Evolutionary conservation across 53 echinoderm and acorn worm genomes (phyloP).

Genomic region (Glandiceps talaboti): DNA sequence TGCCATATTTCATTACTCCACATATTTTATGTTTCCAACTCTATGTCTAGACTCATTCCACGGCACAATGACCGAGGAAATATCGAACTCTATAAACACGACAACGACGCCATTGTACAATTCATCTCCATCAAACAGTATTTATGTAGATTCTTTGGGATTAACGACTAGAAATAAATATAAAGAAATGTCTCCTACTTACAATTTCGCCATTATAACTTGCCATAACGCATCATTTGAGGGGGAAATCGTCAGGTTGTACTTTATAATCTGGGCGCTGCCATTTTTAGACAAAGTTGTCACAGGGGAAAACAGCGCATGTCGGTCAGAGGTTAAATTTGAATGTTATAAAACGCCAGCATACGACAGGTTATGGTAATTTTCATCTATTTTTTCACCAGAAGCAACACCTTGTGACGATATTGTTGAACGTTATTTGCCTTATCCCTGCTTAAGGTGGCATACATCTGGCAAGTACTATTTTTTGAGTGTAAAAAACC

Average conservation of each 20-base stretch:
- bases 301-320: neutral
- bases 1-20: neutral
- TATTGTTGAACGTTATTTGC: neutral
- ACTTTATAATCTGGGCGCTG: neutral
- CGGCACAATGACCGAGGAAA: neutral
- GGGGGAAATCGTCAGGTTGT: neutral
- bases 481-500: neutral
- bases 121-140: neutral
- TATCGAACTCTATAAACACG: neutral
- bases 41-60: neutral
- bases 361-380: neutral
- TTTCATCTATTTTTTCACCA: neutral
- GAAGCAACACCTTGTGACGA: neutral
- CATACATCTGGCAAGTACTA: neutral
- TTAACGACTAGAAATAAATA: neutral
- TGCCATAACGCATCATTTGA: slow-evolving; percentile 7
- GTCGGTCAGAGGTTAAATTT: neutral
- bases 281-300: neutral
- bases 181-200: slow-evolving; percentile 3
- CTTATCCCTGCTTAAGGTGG: neutral
- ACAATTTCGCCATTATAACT: slow-evolving; percentile 25
- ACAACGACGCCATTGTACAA: neutral
- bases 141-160: neutral
- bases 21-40: neutral
- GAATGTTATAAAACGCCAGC: neutral